Base-by-base conservation (phyloP, 2,888 invertebrate genomes). In the Plemyria rubiginata region DNA sequence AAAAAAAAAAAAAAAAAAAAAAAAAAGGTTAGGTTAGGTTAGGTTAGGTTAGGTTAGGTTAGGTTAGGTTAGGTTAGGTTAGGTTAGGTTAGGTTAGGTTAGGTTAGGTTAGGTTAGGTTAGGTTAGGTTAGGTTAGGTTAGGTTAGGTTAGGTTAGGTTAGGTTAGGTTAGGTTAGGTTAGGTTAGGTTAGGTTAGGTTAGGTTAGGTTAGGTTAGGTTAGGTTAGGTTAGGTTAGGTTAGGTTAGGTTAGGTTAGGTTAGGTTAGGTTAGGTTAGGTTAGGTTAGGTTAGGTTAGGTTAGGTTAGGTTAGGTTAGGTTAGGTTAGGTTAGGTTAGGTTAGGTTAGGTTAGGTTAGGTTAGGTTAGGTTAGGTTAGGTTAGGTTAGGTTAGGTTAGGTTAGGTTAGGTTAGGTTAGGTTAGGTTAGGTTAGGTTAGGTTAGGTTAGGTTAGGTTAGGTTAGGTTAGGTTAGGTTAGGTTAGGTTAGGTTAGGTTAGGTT, bases 251-350 rank as follows among this genome's bases (percentile, higher is more conserved):
- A 55, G 59, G 52, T 63, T 59, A 55, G 59, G 57, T 63, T 63
- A 59, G 59, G 59, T 60, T 63, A 63, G 58, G 59, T 56, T 63
- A 63, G 63, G 66, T 63, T 66, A 62, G 66, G 66, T 66, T 66
- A 66, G 62, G 66, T 63, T 63, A 63, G 63, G 58, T 63, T 63
- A 63, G 59, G 62, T 62, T 62, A 57, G 62, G 51, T 51, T 51
- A 49, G 49, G 49, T 62, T 62, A 62, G 56, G 62, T 64, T 59
- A 56, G 52, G 60, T 60, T 60, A 60, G 64, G 64, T 65, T 65
- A 60, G 56, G 36, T 51, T 51, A 51, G 51, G 51, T 51, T 51
- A 51, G 51, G 51, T 51, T 51, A 51, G 51, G 55, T 60, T 60
- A 60, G 63, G 63, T 62, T 62, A 62, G 62, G 62, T 62, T 62